These are phyloP conservation scores for Parochlus steinenii DNA, from an alignment of 2,888 invertebrate genomes.

Conservation along the genomic window DNA sequence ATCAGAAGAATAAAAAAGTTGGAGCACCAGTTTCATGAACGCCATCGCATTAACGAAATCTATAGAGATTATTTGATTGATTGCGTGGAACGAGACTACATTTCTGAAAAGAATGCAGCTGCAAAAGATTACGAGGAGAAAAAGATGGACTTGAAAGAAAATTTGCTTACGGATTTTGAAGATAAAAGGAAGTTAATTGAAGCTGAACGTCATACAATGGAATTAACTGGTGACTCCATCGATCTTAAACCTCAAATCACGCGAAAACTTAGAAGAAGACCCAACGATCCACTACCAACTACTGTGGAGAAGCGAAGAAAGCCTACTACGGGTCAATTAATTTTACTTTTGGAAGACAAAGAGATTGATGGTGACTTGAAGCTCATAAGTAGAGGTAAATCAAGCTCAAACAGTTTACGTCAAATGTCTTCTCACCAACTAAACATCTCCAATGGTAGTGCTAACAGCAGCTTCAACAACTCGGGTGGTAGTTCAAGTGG, in stretches of 20 bases:
- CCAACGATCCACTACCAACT: conserved; percentile 84
- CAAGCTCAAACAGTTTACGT: conserved; percentile 16
- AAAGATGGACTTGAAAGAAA: conserved; percentile 75
- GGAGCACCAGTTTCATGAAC: conserved; percentile 66
- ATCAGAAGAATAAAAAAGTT: conserved; percentile 63
- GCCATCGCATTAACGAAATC: conserved; percentile 58
- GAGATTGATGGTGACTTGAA: conserved; percentile 78
- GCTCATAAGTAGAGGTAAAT: conserved; percentile 49
- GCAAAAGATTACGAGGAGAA: conserved; percentile 90
- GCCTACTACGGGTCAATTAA: conserved; percentile 69
- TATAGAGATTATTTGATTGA: conserved; percentile 68
- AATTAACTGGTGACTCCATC: conserved; percentile 75
- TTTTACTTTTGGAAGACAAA: conserved; percentile 72
- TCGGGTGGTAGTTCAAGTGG: background rate
- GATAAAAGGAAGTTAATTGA: conserved; percentile 84
- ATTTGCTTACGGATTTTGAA: conserved; percentile 77
- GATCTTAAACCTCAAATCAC: conserved; percentile 92
- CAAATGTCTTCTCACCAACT: background rate
- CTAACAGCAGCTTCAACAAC: conserved; percentile 1
- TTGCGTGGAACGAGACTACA: conserved; percentile 73
- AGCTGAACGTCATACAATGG: conserved; percentile 72
- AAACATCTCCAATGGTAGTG: background rate
- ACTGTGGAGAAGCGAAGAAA: conserved; percentile 76
- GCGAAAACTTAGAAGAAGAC: conserved; percentile 75
- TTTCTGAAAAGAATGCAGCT: conserved; percentile 74